Base-by-base conservation (phyloP, 1,140 invertebrate species). In the Cecropterus lyciades region DNA sequence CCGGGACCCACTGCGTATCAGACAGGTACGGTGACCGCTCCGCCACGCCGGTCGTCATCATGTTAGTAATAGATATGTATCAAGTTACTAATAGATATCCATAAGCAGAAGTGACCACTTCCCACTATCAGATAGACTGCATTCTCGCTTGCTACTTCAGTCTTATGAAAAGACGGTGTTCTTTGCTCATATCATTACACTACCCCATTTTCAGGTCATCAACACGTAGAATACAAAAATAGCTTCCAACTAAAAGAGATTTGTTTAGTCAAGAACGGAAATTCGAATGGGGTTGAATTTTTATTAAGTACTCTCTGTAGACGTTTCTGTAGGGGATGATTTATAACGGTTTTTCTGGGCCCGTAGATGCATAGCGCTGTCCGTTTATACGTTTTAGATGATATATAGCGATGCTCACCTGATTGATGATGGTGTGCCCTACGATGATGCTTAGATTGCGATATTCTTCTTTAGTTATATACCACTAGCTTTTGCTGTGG, bases 371-470 rank as follows among this genome's bases (percentile, higher is more conserved):
- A 52, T 52, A 43, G 46, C 57, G 30, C 27, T 42, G 53, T 62
- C 48, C 60, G 60, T 52, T 63, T 63, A 52, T 52, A 63, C 60
- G 59, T 63, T 63, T 63, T 63, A 63, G 46, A 63, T 63, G 60
- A 63, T 63, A 51, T 63, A 63, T 63, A 63, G 37, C 48, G 60
- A 52, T 20, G 59, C 30, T 51, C 15, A 49, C 45, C 60, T 63
- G 60, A 63, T 63, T 63, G 60, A 63, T 63, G 60, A 42, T 43
- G 13, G 48, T 63, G 24, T 48, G 33, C 4, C 5, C 24, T 14
- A 42, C 0, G 33, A 11, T 37, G 33, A 37, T 37, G 33, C n/a
- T 37, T 37, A 10, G 11, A 37, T 37, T 37, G 33, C 33, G 33
- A 37, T 37, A n/a, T 37, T 37, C 33, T 37, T 37, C 9, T 8